Percentiles rank a stretch among this genome's conserved stretches.
phyloP scores from a whole-genome alignment of 2,888 invertebrate species.

The Epistrophe eligans region DNA sequence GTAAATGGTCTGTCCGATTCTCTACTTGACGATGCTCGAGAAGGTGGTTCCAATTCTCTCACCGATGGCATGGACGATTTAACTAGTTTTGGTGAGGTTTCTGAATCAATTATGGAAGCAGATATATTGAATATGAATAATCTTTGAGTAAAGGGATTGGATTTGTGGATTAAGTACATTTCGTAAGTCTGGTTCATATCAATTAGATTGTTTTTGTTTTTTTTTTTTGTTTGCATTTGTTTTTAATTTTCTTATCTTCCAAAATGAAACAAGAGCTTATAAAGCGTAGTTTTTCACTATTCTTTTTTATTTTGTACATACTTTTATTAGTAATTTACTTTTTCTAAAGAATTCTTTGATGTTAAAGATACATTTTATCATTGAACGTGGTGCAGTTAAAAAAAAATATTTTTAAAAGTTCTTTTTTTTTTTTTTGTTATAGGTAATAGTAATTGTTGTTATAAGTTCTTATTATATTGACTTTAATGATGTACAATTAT shows the following conservation, averaged over 20 bases:
- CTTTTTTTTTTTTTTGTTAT: not conserved
- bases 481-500: constrained; percentile 3
- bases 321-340: constrained; percentile 4
- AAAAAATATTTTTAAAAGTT: not conserved
- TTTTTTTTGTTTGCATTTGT: not conserved
- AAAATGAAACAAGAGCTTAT: constrained; percentile 35
- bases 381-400: constrained; percentile 1
- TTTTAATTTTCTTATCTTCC: constrained; percentile 28
- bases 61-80: constrained; percentile 72
- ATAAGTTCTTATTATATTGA: not conserved
- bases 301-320: constrained; percentile 34
- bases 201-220: constrained; percentile 24
- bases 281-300: constrained; percentile 31
- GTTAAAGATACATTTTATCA: constrained; percentile 16
- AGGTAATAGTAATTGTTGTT: not conserved
- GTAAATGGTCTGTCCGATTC: constrained; percentile 63
- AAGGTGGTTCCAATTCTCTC: constrained; percentile 65
- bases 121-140: constrained; percentile 80
- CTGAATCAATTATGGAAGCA: constrained; percentile 82
- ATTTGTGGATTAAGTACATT: constrained; percentile 75
- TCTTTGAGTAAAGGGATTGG: constrained; percentile 74
- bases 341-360: not conserved
- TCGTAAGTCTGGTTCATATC: constrained; percentile 66
- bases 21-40: constrained; percentile 58
- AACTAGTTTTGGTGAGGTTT: constrained; percentile 78